A percentile compares a stretch with the other conserved stretches of the same genome.
Conservation (phyloP, 2,113 vertebrate genomes). For the Scytalopus superciliaris region DNA sequence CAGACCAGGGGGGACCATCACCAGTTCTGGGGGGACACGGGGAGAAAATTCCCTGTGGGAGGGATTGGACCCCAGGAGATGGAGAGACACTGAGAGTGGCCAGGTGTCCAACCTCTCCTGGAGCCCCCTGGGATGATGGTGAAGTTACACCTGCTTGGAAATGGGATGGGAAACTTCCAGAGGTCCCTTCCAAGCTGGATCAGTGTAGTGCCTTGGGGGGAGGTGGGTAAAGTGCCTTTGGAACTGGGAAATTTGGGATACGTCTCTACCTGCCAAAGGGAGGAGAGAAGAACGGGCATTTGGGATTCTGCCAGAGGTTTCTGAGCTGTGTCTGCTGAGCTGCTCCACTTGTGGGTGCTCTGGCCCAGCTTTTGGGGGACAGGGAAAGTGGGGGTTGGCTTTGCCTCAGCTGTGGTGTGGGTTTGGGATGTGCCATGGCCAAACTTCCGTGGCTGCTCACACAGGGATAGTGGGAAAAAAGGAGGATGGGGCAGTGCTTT, state of each 20-base stretch:
- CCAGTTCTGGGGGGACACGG: background rate
- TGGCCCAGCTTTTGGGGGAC: background rate
- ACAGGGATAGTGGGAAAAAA: background rate
- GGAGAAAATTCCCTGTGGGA: rapidly evolving
- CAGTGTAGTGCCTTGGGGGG: too few species aligned
- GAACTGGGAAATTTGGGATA: background rate
- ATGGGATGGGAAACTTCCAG: background rate
- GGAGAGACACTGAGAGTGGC: rapidly evolving
- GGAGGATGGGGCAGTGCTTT: background rate
- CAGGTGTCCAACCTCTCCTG: background rate
- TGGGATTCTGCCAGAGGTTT: background rate
- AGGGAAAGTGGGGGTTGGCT: rapidly evolving
- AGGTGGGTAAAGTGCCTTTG: background rate
- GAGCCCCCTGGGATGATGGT: rapidly evolving
- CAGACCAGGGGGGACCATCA: background rate
- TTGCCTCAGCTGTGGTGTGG: background rate
- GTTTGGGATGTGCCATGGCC: background rate
- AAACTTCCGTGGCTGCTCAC: rapidly evolving
- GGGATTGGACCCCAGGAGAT: background rate
- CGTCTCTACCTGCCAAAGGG: background rate
- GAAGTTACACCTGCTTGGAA: background rate
- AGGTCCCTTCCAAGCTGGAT: background rate
- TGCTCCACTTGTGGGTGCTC: background rate
- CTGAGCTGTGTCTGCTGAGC: background rate
- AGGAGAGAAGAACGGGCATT: background rate